Conservation (phyloP, 2,797 vertebrate species). For the Lutjanus argentimaculatus region DNA sequence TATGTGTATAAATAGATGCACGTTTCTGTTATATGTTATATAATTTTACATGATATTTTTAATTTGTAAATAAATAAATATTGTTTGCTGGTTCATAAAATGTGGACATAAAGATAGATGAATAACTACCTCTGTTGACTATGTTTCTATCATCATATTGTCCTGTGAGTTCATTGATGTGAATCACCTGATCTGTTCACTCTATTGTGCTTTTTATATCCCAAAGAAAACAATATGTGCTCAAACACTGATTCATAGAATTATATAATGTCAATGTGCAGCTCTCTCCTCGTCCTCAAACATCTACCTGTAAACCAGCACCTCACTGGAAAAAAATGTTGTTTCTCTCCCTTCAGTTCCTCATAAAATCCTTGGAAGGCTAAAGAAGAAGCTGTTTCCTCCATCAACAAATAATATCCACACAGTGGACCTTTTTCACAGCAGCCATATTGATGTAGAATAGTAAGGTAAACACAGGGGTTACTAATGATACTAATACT, state of each 20-base stretch:
- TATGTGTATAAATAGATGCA: background rate
- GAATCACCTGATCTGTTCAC: background rate
- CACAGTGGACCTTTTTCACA: too few relatives aligned
- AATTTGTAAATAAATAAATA: too few relatives aligned
- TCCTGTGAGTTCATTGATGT: background rate
- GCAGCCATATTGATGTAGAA: too few relatives aligned
- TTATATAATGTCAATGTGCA: conserved; percentile 10
- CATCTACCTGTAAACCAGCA: too few relatives aligned
- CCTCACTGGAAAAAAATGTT: too few relatives aligned
- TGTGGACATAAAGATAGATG: background rate
- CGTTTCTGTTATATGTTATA: background rate
- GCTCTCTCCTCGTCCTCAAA: conserved; percentile 39
- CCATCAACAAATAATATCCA: too few relatives aligned
- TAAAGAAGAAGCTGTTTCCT: too few relatives aligned
- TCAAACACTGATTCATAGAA: conserved; percentile 40
- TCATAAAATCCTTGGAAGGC: background rate
- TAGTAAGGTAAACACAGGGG: too few relatives aligned
- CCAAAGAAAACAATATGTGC: conserved; percentile 13
- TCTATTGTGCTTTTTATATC: background rate
- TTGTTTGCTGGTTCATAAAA: background rate
- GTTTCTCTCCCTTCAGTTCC: too few relatives aligned
- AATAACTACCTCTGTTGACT: background rate
- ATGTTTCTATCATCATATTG: background rate
- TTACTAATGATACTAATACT: too few relatives aligned
- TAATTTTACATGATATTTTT: too few relatives aligned